These are phyloP conservation scores for Sipha flava DNA, from an alignment of 1,140 invertebrate genomes.

Conservation along the genomic window DNA sequence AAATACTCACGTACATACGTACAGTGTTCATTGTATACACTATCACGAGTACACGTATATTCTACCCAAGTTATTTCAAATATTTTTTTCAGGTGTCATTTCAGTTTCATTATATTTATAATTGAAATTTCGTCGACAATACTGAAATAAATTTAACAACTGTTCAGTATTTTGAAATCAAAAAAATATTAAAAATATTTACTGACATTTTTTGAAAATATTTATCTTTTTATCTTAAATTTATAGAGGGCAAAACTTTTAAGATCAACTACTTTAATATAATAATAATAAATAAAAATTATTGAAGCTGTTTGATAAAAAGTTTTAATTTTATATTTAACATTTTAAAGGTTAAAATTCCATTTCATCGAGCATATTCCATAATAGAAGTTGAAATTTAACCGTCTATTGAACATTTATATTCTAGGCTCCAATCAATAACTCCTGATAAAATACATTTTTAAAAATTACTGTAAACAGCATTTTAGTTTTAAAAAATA, in stretches of 20 bases:
- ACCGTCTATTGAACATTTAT: neutral
- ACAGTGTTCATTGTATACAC: too few species aligned
- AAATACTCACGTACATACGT: neutral
- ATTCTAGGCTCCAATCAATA: neutral
- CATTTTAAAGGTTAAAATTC: neutral
- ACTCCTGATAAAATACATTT: neutral
- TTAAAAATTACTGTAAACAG: too few species aligned
- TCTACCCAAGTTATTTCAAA: neutral
- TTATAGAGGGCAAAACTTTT: too few species aligned
- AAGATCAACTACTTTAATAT: too few species aligned
- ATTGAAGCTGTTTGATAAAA: neutral
- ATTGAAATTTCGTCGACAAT: neutral
- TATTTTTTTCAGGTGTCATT: neutral
- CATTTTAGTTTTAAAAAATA: too few species aligned
- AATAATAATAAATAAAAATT: neutral
- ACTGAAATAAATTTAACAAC: neutral
- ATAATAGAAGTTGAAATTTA: slow-evolving; percentile 11
- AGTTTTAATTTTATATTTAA: neutral
- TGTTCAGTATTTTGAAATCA: too few species aligned
- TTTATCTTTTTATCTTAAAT: too few species aligned
- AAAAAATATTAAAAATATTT: too few species aligned
- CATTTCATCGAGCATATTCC: slow-evolving; percentile 22
- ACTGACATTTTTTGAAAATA: too few species aligned
- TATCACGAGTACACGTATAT: too few species aligned
- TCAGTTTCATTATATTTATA: neutral